phyloP scores from a whole-genome alignment of 92 coral and sea anemone genomes.

The Zoanthus sansibaricus region DNA sequence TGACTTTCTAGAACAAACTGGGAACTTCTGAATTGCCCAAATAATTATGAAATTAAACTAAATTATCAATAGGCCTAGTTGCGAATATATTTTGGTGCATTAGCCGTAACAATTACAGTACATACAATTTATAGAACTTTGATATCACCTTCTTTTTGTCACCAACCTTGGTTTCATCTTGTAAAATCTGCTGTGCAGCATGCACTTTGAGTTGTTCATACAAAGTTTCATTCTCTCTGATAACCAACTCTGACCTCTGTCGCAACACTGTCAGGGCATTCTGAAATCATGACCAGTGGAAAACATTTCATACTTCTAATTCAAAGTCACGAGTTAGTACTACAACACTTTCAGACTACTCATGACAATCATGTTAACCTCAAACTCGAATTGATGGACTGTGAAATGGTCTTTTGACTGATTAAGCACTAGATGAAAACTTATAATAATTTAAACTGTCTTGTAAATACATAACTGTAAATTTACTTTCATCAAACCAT shows the following conservation, averaged over 20 bases:
- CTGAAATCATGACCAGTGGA: conserved; percentile 26
- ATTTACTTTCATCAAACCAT: no score
- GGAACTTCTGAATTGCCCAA: no score
- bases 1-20: no score
- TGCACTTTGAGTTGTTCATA: conserved; percentile 80
- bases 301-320: neutral
- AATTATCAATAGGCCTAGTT: no score
- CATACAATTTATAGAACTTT: neutral
- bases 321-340: neutral
- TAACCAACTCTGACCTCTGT: conserved; percentile 80
- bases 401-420: no score
- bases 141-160: neutral
- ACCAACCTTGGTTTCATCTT: conserved; percentile 32
- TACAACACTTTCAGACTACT: no score
- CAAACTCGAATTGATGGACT: no score
- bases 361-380: no score
- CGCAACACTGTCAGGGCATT: conserved; percentile 78
- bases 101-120: neutral
- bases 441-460: no score
- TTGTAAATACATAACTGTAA: no score
- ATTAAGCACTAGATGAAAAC: no score
- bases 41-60: no score
- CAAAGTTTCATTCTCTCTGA: conserved; percentile 86
- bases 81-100: neutral
- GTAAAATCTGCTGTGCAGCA: conserved; percentile 69